Base-by-base conservation (phyloP, 2,797 vertebrate genomes). In the Momotus momota region DNA sequence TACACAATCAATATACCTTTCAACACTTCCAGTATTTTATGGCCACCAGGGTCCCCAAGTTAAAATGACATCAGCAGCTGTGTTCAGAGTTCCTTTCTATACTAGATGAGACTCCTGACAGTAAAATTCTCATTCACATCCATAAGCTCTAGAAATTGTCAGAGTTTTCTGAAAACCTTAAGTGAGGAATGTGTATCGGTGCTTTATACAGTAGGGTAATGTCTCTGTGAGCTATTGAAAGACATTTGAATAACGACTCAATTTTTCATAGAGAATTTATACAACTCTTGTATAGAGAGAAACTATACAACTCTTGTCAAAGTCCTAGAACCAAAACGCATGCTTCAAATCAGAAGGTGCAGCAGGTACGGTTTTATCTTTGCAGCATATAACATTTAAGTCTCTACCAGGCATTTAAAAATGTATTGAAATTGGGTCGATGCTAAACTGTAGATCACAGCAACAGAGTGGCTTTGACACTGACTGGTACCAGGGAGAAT, bases 391-490 rank as follows among this genome's bases (percentile, higher is more conserved):
- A 87, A 18, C 26, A 21, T 89, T 79, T 94, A 92, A 81, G 21
- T 87, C 55, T 97, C 8, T 43, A 80, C n/a, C 72, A 69, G 40
- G 21, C 14, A 52, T 81, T 70, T 86, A 75, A 52, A 75, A 79
- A 65, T 40, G 27, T 77, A 84, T 72, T 93, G 60, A 88, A 94
- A 80, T 86, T 64, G 35, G 51, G 82, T 83, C 86, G 95, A 19
- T 84, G 54, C 60, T 94, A 93, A 95, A 89, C 69, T 8, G 19
- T 57, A 80, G 78, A 92, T 95, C 71, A 89, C 58, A 88, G 33
- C 7, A 60, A 31, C 64, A 77, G 58, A 84, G 48, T 16, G 81
- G 74, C 55, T 88, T 84, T 91, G 58, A 93, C 78, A 78, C 26
- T 70, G 49, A 35, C 20, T 71, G 3, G 48, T 66, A 85, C 85